phyloP scores from a whole-genome alignment of 1,140 invertebrate species.

The Bombus turneri region DNA sequence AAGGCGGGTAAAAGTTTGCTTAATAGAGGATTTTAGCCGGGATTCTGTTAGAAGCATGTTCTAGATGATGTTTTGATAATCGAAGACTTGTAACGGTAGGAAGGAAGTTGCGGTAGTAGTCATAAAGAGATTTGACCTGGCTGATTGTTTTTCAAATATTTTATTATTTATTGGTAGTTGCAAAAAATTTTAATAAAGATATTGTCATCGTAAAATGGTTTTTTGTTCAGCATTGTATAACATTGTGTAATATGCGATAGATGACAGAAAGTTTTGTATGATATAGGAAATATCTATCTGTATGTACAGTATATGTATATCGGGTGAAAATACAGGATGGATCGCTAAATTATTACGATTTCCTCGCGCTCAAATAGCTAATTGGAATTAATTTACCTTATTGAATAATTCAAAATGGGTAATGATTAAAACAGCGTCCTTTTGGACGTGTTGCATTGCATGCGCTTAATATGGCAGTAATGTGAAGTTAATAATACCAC shows the following conservation, averaged over 20 bases:
- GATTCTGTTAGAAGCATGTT: neutral
- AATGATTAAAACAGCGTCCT: conserved; percentile 20
- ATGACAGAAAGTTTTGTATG: too few species aligned
- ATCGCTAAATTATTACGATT: neutral
- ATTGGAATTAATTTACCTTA: conserved; percentile 30
- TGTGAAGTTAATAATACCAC: neutral
- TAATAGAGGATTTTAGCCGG: neutral
- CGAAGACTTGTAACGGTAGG: too few species aligned
- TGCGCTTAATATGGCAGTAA: conserved; percentile 6
- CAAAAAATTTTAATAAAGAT: neutral
- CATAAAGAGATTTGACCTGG: neutral
- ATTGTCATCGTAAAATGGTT: too few species aligned
- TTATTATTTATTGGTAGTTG: neutral
- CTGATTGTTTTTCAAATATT: neutral
- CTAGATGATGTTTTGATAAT: neutral
- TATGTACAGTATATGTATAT: too few species aligned
- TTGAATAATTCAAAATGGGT: conserved; percentile 38
- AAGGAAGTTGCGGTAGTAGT: neutral
- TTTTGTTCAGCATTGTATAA: neutral
- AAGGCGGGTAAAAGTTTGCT: neutral
- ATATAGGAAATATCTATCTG: too few species aligned
- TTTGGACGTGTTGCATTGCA: neutral
- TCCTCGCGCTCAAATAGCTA: neutral
- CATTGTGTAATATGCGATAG: too few species aligned
- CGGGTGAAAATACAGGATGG: neutral